These are phyloP conservation scores for Bovichtus diacanthus DNA, from an alignment of 2,797 vertebrate genomes.

Conservation along the genomic window DNA sequence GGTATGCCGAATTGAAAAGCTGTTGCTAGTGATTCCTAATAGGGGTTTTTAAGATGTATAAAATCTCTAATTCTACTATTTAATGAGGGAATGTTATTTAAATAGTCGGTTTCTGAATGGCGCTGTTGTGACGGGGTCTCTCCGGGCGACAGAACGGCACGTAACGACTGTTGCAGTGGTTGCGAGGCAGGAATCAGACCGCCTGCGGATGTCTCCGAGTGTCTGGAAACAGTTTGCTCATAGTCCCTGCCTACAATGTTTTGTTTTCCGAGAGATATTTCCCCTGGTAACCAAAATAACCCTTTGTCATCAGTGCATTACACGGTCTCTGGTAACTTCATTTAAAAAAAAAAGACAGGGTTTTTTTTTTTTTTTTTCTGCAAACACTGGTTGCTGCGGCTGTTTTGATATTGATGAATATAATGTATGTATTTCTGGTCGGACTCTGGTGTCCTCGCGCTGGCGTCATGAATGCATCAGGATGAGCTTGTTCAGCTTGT, in stretches of 20 bases:
- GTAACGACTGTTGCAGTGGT: conserved; percentile 39
- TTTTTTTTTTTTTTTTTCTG: background rate
- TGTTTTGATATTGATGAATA: background rate
- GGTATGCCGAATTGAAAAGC: conserved; percentile 37
- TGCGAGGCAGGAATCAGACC: conserved; percentile 32
- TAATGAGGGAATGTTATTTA: background rate
- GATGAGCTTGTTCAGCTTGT: conserved; percentile 49
- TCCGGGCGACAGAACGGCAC: conserved; percentile 27
- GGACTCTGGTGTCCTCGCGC: conserved; percentile 2
- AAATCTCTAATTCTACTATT: fast-evolving
- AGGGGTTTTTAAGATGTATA: fast-evolving
- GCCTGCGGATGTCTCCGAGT: conserved; percentile 41
- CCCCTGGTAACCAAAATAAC: conserved; percentile 22
- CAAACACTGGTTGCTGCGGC: conserved; percentile 49
- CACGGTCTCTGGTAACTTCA: conserved; percentile 15
- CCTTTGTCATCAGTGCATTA: background rate
- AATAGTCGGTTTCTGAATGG: conserved; percentile 14
- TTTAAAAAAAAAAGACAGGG: background rate
- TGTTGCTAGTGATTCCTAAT: fast-evolving
- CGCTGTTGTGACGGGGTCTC: conserved; percentile 15
- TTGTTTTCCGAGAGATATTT: conserved; percentile 32
- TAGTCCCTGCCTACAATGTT: conserved; percentile 17
- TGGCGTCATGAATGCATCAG: conserved; percentile 41
- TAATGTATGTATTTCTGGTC: conserved; percentile 8
- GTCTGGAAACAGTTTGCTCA: conserved; percentile 67